These are phyloP conservation scores for Doryteuthis pealeii DNA, from an alignment of 1,140 invertebrate genomes.

Conservation along the genomic window DNA sequence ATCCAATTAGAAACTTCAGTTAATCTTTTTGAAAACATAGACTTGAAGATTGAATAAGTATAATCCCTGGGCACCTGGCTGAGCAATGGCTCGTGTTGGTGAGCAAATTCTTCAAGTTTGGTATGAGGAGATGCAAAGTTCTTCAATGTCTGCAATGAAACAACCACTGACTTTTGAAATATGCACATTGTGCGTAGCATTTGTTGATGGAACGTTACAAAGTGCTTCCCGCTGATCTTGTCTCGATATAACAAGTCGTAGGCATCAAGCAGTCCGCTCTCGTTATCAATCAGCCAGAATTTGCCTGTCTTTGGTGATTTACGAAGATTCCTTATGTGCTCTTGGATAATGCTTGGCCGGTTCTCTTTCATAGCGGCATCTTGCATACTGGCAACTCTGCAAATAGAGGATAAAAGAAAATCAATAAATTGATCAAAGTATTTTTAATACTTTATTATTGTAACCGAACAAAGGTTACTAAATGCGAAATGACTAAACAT, in stretches of 20 bases:
- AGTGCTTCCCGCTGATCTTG: slow-evolving; percentile 31
- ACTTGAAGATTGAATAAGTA: slow-evolving; percentile 31
- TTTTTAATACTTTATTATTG: no score
- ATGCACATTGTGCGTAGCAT: slow-evolving; percentile 58
- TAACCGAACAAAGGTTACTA: no score
- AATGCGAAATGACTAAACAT: no score
- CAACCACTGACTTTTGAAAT: slow-evolving; percentile 52
- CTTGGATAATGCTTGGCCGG: slow-evolving; percentile 50
- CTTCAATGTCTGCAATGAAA: slow-evolving; percentile 37
- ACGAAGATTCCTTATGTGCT: slow-evolving; percentile 59
- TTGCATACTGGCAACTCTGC: slow-evolving; percentile 60
- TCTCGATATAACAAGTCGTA: slow-evolving; percentile 55
- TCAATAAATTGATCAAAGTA: not conserved
- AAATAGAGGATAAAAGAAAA: slow-evolving; percentile 26
- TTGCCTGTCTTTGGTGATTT: slow-evolving; percentile 44
- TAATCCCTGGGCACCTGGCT: slow-evolving; percentile 32
- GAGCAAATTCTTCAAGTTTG: slow-evolving; percentile 34
- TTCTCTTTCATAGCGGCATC: slow-evolving; percentile 58
- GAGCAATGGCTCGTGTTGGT: slow-evolving; percentile 35
- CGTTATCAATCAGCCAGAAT: slow-evolving; percentile 62
- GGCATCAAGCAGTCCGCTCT: slow-evolving; percentile 60
- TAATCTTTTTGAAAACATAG: slow-evolving; percentile 38
- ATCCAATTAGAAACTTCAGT: slow-evolving; percentile 42
- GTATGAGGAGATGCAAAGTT: slow-evolving; percentile 26
- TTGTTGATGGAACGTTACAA: slow-evolving; percentile 53